These are phyloP conservation scores for Oopsacas minuta DNA, from an alignment of 37 sponge, comb jelly and placozoan genomes.

Conservation along the genomic window DNA sequence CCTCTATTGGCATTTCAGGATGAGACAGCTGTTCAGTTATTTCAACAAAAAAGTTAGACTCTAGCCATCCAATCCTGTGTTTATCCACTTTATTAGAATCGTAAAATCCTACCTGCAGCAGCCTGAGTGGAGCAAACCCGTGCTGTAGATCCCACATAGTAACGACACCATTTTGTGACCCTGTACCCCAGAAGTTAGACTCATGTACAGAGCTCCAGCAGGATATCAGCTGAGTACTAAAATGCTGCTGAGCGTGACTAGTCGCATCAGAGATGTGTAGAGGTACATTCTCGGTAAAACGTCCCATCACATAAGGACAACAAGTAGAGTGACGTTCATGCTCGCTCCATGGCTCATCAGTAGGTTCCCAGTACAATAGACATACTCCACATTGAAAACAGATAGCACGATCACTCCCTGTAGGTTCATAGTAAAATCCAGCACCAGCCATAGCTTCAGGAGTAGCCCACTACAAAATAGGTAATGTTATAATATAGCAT, in stretches of 20 bases:
- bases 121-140: not conserved
- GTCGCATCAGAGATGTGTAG: not conserved
- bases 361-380: slow-evolving; percentile 28
- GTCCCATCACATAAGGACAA: slow-evolving; percentile 45
- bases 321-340: slow-evolving; percentile 49
- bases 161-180: not conserved
- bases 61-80: not conserved
- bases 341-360: slow-evolving; percentile 51
- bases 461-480: slow-evolving; percentile 23
- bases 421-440: slow-evolving; percentile 21
- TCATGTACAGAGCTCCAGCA: not conserved
- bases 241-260: not conserved
- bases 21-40: slow-evolving; percentile 8
- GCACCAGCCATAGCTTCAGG: slow-evolving; percentile 31
- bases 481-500: not conserved
- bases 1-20: not conserved
- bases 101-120: not conserved
- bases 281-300: slow-evolving; percentile 47
- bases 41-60: not conserved
- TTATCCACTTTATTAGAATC: not conserved
- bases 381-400: slow-evolving; percentile 27
- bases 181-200: slow-evolving; percentile 1
- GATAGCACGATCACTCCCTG: slow-evolving; percentile 21
- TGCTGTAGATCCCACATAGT: slow-evolving; percentile 6
- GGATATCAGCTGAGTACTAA: slow-evolving; percentile 4